Conservation (phyloP, 2,797 vertebrate genomes). For the Petrocephalus sullivani region DNA sequence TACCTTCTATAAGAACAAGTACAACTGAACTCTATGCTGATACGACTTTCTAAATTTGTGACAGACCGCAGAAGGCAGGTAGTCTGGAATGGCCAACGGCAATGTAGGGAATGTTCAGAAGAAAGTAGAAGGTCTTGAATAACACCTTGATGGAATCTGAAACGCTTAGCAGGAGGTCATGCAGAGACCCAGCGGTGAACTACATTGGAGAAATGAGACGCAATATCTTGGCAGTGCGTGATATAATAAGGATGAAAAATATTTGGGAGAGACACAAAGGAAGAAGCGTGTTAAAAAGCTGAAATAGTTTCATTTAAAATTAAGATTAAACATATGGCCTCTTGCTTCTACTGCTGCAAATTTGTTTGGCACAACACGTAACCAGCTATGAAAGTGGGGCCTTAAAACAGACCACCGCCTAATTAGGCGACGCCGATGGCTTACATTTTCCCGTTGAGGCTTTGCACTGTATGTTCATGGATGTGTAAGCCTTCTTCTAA, state of each 20-base stretch:
- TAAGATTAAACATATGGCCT: background rate
- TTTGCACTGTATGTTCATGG: background rate
- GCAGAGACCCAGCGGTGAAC: background rate
- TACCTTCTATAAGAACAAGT: slow-evolving; percentile 22
- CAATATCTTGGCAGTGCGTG: background rate
- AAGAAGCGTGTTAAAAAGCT: background rate
- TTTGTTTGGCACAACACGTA: background rate
- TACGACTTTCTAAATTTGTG: slow-evolving; percentile 29
- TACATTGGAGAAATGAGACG: background rate
- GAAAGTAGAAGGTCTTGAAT: background rate
- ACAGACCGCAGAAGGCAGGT: slow-evolving; percentile 30
- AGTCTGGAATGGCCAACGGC: slow-evolving; percentile 34
- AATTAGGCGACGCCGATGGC: background rate
- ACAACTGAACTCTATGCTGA: slow-evolving; percentile 25
- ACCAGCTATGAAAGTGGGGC: background rate
- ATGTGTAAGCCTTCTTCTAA: background rate
- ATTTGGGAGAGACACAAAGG: background rate
- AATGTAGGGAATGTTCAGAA: background rate
- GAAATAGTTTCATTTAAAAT: background rate
- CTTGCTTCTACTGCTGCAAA: background rate
- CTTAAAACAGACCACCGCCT: background rate
- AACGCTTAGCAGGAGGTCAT: background rate
- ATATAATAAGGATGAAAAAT: background rate
- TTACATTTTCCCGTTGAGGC: slow-evolving; percentile 1
- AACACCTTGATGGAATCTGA: background rate